Evolutionary conservation across 2,113 vertebrate genomes (phyloP).

Genomic region (Pavo muticus): DNA sequence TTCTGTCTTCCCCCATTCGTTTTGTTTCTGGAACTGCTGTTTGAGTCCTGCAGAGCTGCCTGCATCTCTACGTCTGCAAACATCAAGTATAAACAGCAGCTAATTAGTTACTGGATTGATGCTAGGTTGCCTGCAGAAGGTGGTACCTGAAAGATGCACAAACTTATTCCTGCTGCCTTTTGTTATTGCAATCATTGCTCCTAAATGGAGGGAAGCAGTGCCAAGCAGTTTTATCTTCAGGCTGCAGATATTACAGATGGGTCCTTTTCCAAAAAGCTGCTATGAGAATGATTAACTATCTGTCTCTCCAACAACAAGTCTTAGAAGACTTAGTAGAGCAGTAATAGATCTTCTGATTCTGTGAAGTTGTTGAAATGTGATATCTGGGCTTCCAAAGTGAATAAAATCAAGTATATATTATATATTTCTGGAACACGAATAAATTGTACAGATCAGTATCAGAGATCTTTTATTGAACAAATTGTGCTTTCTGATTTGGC

Average conservation of each 20-base stretch:
- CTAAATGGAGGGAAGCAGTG: neutral
- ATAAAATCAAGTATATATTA: neutral
- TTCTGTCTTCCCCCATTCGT: neutral
- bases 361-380: neutral
- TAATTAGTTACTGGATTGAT: slow-evolving; percentile 12
- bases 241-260: neutral
- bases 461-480: neutral
- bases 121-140: neutral
- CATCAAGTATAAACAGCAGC: slow-evolving; percentile 15
- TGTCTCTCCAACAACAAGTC: neutral
- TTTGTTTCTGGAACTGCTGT: slow-evolving; percentile 35
- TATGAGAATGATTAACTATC: neutral
- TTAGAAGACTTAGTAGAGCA: neutral
- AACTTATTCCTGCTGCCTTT: neutral
- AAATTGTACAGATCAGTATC: slow-evolving; percentile 1
- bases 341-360: neutral
- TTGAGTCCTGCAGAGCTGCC: slow-evolving; percentile 41
- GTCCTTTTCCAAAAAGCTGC: slow-evolving; percentile 20
- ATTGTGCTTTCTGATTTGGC: slow-evolving; percentile 6
- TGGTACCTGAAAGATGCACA: neutral
- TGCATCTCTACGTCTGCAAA: slow-evolving; percentile 5
- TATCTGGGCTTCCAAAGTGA: neutral
- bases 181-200: neutral
- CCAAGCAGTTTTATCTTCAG: neutral
- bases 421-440: neutral